phyloP scores from a whole-genome alignment of 2,888 invertebrate species.

The Theodoxus fluviatilis region DNA sequence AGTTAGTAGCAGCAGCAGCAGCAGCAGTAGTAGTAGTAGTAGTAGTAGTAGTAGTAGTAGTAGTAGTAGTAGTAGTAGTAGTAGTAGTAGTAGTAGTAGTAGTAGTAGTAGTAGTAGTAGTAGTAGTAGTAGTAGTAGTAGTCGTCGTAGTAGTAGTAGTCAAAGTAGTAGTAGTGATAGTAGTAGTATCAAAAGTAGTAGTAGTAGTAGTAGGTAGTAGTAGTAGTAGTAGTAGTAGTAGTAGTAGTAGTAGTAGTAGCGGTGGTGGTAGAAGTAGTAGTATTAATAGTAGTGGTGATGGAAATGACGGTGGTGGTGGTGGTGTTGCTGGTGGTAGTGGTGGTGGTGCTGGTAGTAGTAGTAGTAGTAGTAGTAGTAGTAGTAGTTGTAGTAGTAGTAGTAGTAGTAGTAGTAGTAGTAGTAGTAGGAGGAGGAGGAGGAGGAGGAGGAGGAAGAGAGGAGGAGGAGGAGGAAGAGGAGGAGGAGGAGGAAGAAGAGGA shows the following conservation, averaged over 20 bases:
- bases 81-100: slow-evolving; percentile 1
- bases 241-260: too few species aligned
- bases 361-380: too few species aligned
- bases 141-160: neutral
- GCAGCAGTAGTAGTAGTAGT: neutral
- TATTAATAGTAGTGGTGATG: too few species aligned
- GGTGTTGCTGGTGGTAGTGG: too few species aligned
- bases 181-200: neutral
- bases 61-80: neutral
- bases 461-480: neutral
- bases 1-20: neutral
- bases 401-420: too few species aligned
- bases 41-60: neutral
- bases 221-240: neutral
- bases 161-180: neutral
- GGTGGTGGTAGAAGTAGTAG: too few species aligned
- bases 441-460: neutral
- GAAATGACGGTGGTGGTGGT: too few species aligned
- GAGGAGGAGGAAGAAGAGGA: neutral
- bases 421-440: neutral
- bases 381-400: too few species aligned
- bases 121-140: neutral
- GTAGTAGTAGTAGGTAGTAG: neutral
- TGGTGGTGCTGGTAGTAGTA: too few species aligned
- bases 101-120: neutral